A percentile compares a stretch with the other conserved stretches of the same genome.
These are phyloP conservation scores for Drosophila conformis DNA, from an alignment of 2,888 invertebrate species.

Conservation along the genomic window DNA sequence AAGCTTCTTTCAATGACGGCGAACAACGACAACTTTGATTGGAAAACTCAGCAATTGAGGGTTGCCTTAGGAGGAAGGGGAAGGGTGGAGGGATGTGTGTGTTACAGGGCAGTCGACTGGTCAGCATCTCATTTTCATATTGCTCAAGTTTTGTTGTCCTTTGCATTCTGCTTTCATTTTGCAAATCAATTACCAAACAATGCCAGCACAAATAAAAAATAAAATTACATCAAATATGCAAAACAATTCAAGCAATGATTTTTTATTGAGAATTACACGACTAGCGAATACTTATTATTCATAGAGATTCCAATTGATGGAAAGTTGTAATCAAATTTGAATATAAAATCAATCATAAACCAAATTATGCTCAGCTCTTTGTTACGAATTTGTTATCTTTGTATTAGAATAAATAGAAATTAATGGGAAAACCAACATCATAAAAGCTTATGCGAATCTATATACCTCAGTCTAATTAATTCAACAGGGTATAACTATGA, in stretches of 20 bases:
- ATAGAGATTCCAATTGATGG: not conserved
- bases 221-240: slow-evolving; percentile 33
- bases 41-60: slow-evolving; percentile 62
- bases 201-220: slow-evolving; percentile 39
- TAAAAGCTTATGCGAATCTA: not conserved
- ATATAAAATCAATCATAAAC: not conserved
- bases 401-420: not conserved
- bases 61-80: no score
- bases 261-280: not conserved
- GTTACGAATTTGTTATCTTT: not conserved
- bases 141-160: slow-evolving; percentile 54
- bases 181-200: slow-evolving; percentile 65
- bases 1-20: slow-evolving; percentile 75
- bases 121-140: slow-evolving; percentile 64
- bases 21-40: slow-evolving; percentile 76
- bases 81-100: not conserved
- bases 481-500: not conserved
- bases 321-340: slow-evolving; percentile 1
- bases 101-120: slow-evolving; percentile 20
- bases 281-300: not conserved
- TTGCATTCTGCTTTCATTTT: slow-evolving; percentile 41
- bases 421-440: not conserved
- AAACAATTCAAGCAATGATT: slow-evolving; percentile 23
- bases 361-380: not conserved
- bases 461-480: not conserved